A percentile compares a stretch with the other conserved stretches of the same genome.
These are phyloP conservation scores for Augiades crinisus DNA, from an alignment of 2,888 invertebrate genomes.

Conservation along the genomic window DNA sequence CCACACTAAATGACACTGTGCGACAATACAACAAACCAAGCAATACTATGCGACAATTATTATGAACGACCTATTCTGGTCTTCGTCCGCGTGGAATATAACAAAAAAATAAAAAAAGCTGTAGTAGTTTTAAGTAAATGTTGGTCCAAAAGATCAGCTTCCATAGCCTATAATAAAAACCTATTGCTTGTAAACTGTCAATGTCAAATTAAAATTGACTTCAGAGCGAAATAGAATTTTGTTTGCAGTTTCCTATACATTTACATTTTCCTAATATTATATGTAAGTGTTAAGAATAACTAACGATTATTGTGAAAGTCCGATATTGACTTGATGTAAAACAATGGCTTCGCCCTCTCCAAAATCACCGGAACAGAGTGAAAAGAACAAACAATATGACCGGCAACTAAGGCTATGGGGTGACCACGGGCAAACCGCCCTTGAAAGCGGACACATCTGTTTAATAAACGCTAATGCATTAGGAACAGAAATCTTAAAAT, in stretches of 20 bases:
- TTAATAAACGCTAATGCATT: conserved; percentile 95
- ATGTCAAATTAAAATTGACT: not conserved
- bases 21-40: too few species aligned
- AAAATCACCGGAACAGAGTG: conserved; percentile 87
- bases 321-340: not conserved
- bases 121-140: too few species aligned
- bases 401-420: conserved; percentile 97
- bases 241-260: not conserved
- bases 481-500: conserved; percentile 97
- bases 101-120: too few species aligned
- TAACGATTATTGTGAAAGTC: not conserved
- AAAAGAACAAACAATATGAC: conserved; percentile 90
- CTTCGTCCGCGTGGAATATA: too few species aligned
- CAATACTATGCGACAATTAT: too few species aligned
- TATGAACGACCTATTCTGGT: too few species aligned
- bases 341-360: conserved; percentile 85
- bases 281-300: not conserved
- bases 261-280: not conserved
- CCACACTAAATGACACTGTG: too few species aligned
- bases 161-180: too few species aligned
- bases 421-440: conserved; percentile 95
- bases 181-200: too few species aligned
- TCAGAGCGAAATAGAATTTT: too few species aligned
- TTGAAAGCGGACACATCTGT: conserved; percentile 95
- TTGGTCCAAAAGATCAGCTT: too few species aligned